Conservation (phyloP, 2,797 vertebrate genomes). For the Lacerta viridis region DNA sequence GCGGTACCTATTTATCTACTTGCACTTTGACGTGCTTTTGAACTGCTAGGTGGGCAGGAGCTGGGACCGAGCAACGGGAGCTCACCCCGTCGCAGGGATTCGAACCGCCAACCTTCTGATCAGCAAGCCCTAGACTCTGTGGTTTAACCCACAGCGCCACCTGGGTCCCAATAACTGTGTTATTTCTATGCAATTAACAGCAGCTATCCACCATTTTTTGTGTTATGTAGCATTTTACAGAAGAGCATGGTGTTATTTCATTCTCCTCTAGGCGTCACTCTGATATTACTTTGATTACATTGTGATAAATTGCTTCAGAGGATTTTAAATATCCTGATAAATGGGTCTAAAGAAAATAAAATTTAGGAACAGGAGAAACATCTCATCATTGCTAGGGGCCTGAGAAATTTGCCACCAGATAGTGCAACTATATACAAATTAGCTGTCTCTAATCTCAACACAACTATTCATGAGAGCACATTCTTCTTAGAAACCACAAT, state of each 20-base stretch:
- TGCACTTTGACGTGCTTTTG: too few species aligned
- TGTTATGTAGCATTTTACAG: not conserved
- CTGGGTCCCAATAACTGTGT: slow-evolving; percentile 10
- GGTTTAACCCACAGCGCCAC: too few species aligned
- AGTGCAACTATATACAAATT: not conserved
- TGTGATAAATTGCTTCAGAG: not conserved
- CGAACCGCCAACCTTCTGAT: too few species aligned
- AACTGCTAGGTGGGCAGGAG: too few species aligned
- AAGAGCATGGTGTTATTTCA: not conserved
- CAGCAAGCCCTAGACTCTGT: too few species aligned
- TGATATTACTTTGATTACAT: not conserved
- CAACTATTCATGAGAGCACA: not conserved
- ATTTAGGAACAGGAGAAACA: slow-evolving; percentile 1
- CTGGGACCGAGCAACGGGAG: too few species aligned
- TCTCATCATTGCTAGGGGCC: not conserved
- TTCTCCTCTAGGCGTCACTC: not conserved
- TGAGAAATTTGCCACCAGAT: slow-evolving; percentile 1
- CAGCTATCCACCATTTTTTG: not conserved
- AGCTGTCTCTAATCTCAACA: not conserved
- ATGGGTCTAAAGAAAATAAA: not conserved
- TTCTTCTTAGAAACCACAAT: not conserved
- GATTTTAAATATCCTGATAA: slow-evolving; percentile 10
- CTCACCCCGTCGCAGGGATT: too few species aligned
- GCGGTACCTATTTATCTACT: too few species aligned
- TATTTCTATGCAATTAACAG: not conserved